These are phyloP conservation scores for Sapayoa aenigma DNA, from an alignment of 2,113 vertebrate species.

Conservation along the genomic window DNA sequence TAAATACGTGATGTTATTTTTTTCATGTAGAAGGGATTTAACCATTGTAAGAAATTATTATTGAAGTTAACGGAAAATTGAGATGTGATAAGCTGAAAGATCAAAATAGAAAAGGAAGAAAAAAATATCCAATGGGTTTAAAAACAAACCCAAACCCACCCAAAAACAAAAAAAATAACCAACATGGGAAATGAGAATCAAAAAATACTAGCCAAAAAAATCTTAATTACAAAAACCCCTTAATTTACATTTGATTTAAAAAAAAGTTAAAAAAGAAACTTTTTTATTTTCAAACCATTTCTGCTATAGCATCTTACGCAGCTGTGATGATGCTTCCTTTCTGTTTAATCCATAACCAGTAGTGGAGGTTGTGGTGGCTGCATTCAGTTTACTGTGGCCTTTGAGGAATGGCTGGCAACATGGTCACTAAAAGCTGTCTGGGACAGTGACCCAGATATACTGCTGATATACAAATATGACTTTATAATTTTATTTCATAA, in stretches of 20 bases:
- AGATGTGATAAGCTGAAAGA: background rate
- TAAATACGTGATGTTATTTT: background rate
- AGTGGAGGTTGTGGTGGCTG: no score
- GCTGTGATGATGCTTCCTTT: background rate
- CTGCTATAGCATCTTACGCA: background rate
- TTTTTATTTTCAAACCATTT: background rate
- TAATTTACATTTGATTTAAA: background rate
- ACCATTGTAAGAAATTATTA: accelerated
- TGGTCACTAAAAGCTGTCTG: background rate
- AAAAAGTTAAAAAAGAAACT: background rate
- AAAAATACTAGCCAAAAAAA: background rate
- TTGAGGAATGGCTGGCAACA: accelerated
- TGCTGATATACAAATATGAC: background rate
- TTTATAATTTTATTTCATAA: background rate
- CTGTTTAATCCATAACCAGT: background rate
- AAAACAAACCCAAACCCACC: background rate
- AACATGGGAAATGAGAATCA: background rate
- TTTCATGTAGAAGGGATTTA: background rate
- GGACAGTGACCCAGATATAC: background rate
- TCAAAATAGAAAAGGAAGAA: background rate
- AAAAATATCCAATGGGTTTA: background rate
- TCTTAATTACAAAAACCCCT: background rate
- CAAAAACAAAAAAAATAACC: background rate
- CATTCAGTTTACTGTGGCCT: background rate
- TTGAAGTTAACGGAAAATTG: background rate